Percentiles rank a stretch among this genome's conserved stretches.
These are phyloP conservation scores for Zaprionus lachaisei DNA, from an alignment of 1,140 invertebrate species.

Conservation along the genomic window DNA sequence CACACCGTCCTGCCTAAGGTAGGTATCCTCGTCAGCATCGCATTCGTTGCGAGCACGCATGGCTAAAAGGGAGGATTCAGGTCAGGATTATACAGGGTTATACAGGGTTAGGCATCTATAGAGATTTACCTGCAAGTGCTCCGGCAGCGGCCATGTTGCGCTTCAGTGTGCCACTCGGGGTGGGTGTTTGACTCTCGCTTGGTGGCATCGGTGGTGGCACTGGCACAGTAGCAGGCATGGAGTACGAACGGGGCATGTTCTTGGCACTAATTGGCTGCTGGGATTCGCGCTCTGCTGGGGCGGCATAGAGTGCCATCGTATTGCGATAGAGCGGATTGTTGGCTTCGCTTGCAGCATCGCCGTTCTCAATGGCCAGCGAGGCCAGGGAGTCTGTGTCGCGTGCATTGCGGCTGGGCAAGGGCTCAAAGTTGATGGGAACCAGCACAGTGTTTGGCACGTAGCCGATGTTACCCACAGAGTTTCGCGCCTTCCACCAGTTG, in stretches of 20 bases:
- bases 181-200: conserved; percentile 73
- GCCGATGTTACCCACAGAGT: conserved; percentile 93
- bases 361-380: conserved; percentile 52
- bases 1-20: conserved; percentile 85
- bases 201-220: conserved; percentile 78
- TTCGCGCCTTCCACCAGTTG: conserved; percentile 99
- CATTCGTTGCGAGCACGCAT: conserved; percentile 75
- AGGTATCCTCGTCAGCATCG: conserved; percentile 62
- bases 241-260: conserved; percentile 68
- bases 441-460: conserved; percentile 99
- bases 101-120: no score
- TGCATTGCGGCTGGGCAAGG: conserved; percentile 27
- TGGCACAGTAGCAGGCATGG: conserved; percentile 75
- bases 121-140: conserved; percentile 52
- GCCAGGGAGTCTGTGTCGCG: conserved; percentile 72
- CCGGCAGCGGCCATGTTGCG: conserved; percentile 64
- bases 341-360: conserved; percentile 36
- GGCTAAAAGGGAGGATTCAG: conserved; percentile 16
- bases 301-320: conserved; percentile 62
- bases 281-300: conserved; percentile 52
- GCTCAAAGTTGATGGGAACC: conserved; percentile 86
- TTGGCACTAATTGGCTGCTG: conserved; percentile 51
- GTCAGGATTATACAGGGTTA: no score
- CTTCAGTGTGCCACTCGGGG: conserved; percentile 66
- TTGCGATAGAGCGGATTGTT: conserved; percentile 66